phyloP scores from a whole-genome alignment of 2,888 invertebrate genomes.

The Lepas anatifera region DNA sequence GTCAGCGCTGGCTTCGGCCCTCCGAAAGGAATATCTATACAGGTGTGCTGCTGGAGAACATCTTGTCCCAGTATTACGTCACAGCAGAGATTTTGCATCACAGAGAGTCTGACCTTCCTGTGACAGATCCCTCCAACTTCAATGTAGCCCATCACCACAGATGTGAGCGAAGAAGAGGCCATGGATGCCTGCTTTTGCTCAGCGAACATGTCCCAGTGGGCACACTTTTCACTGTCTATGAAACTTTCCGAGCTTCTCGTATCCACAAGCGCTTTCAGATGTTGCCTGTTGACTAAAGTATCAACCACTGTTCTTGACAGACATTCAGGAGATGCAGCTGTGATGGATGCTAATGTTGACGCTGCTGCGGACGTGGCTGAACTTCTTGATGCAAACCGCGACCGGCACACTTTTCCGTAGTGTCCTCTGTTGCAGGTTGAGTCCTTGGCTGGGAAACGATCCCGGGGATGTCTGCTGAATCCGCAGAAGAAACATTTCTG shows the following conservation, averaged over 20 bases:
- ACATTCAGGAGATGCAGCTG: not conserved
- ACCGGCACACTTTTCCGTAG: not conserved
- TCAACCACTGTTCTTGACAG: not conserved
- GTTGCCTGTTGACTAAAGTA: not conserved
- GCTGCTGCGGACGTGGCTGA: no score
- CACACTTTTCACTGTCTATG: not conserved
- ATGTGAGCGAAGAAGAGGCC: no score
- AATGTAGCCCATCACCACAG: not conserved
- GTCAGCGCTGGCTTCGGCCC: not conserved
- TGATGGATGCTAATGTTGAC: no score
- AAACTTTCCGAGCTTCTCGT: no score
- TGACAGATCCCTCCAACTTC: not conserved
- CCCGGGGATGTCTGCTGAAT: no score
- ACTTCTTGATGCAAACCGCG: no score
- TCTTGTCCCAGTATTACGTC: not conserved
- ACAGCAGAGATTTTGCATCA: not conserved
- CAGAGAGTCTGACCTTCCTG: not conserved
- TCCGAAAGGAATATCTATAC: not conserved
- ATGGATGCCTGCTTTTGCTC: not conserved
- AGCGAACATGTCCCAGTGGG: not conserved
- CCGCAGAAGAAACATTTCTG: no score
- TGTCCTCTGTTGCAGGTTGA: no score
- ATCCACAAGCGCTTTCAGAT: not conserved
- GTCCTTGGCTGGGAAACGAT: no score
- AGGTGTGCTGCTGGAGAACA: not conserved